These are phyloP conservation scores for Saccostrea cuccullata DNA, from an alignment of 1,140 invertebrate species.

Conservation along the genomic window DNA sequence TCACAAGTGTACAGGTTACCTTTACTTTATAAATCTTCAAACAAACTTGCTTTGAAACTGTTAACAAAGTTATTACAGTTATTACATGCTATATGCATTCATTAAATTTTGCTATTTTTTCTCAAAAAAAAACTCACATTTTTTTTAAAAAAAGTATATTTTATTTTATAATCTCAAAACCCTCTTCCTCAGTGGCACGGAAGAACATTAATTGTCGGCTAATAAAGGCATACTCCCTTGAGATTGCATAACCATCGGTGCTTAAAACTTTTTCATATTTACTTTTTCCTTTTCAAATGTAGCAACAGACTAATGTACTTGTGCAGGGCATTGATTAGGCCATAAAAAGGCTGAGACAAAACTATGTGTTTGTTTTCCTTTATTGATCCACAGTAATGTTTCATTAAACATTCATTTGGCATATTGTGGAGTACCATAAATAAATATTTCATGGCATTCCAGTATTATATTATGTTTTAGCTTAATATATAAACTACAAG, in stretches of 20 bases:
- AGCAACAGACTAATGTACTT: neutral
- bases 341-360: conserved; percentile 17
- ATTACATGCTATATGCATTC: too few relatives aligned
- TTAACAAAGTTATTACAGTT: too few relatives aligned
- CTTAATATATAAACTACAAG: neutral
- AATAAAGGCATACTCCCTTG: neutral
- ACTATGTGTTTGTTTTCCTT: conserved; percentile 4
- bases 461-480: neutral
- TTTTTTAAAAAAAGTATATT: too few relatives aligned
- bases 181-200: neutral
- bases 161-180: neutral
- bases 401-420: conserved; percentile 23
- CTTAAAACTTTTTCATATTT: neutral
- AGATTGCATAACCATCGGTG: neutral
- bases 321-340: conserved; percentile 11
- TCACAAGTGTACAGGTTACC: too few relatives aligned
- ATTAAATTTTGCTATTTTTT: too few relatives aligned
- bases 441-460: conserved; percentile 1
- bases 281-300: neutral
- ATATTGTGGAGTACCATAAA: neutral
- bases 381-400: conserved; percentile 19
- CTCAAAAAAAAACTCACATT: neutral
- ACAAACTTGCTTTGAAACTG: too few relatives aligned
- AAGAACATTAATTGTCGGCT: neutral
- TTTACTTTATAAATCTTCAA: too few relatives aligned